Conservation (phyloP, 1,140 invertebrate species). For the Chymomyza costata region DNA sequence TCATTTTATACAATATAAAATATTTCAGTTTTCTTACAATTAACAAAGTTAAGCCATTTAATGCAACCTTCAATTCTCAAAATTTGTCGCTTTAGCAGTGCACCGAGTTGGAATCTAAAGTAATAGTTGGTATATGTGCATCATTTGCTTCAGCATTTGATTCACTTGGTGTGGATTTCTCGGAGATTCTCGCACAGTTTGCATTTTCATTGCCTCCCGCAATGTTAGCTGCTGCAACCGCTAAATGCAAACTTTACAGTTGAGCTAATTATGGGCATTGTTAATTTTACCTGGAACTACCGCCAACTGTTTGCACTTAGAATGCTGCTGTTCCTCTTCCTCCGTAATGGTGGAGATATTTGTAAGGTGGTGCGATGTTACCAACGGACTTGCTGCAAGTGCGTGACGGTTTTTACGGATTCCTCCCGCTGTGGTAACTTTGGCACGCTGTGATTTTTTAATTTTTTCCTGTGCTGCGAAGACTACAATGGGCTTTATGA, state of each 20-base stretch:
- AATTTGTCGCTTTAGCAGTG: no score
- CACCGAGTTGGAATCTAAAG: slow-evolving; percentile 31
- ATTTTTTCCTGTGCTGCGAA: slow-evolving; percentile 44
- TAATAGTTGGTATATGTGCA: slow-evolving; percentile 38
- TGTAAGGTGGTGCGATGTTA: slow-evolving; percentile 56
- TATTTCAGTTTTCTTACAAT: no score
- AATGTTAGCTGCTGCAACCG: no score
- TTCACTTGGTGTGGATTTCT: slow-evolving; percentile 3
- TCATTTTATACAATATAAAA: no score
- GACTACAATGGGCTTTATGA: slow-evolving; percentile 39
- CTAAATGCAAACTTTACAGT: no score
- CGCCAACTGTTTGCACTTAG: not conserved
- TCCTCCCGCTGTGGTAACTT: slow-evolving; percentile 24
- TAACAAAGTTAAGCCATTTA: no score
- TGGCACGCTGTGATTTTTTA: slow-evolving; percentile 27
- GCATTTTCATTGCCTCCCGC: slow-evolving; percentile 10
- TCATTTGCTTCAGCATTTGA: not conserved
- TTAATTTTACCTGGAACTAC: slow-evolving; percentile 18
- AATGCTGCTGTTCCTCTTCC: slow-evolving; percentile 53
- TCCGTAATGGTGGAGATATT: slow-evolving; percentile 66
- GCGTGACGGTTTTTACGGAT: slow-evolving; percentile 25
- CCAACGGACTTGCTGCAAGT: slow-evolving; percentile 46
- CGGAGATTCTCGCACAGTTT: slow-evolving; percentile 18
- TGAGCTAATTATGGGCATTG: no score
- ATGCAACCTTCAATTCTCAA: no score